Percentiles rank a stretch among this genome's conserved stretches.
phyloP scores from a whole-genome alignment of 2,113 vertebrate species.

The Acinonyx jubatus region DNA sequence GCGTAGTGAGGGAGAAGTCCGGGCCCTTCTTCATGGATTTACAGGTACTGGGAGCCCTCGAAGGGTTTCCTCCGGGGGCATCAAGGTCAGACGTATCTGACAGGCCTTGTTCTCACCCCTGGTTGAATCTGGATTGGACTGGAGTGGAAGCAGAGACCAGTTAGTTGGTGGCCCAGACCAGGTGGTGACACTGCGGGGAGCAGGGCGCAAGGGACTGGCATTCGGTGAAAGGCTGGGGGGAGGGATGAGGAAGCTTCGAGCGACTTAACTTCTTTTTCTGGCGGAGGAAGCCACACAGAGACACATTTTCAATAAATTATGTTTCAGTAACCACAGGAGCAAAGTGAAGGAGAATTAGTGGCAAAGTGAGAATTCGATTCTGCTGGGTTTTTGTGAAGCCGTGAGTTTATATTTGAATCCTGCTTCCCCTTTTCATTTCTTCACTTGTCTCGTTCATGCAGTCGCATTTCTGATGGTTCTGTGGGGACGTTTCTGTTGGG shows the following conservation, averaged over 20 bases:
- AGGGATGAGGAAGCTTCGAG: too few species aligned
- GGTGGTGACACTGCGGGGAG: not conserved
- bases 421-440: rapidly evolving
- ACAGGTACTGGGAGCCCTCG: rapidly evolving
- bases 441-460: not conserved
- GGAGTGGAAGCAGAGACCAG: not conserved
- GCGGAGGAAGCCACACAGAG: not conserved
- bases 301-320: not conserved
- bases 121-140: not conserved
- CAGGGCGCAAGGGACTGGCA: not conserved
- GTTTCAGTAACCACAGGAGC: not conserved
- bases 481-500: not conserved
- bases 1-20: not conserved
- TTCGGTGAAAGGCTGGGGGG: rapidly evolving
- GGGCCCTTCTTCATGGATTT: not conserved
- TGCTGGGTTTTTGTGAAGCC: rapidly evolving
- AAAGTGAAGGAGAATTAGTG: not conserved
- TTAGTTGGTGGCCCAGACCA: too few species aligned
- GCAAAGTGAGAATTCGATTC: not conserved
- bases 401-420: not conserved
- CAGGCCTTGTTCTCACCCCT: not conserved
- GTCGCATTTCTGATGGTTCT: not conserved
- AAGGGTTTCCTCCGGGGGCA: not conserved
- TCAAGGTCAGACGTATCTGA: not conserved
- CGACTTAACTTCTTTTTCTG: not conserved